Evolutionary conservation across 2,113 vertebrate genomes (phyloP).

Genomic region (Crotophaga sulcirostris): DNA sequence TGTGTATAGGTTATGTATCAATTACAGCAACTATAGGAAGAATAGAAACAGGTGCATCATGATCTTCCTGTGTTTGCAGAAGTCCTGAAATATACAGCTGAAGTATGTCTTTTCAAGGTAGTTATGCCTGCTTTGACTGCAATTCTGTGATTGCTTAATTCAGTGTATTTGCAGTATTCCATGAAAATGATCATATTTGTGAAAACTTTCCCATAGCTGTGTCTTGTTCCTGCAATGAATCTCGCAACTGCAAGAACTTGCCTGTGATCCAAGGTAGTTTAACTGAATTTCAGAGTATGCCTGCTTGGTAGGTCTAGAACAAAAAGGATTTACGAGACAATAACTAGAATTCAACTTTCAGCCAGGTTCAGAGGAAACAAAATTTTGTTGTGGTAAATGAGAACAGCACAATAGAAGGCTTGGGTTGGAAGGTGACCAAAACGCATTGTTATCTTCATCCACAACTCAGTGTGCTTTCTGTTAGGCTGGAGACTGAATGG

Average conservation of each 20-base stretch:
- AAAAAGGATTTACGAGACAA: not conserved
- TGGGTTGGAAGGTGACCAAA: not conserved
- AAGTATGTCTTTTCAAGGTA: not conserved
- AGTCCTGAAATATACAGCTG: not conserved
- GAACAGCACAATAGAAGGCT: not conserved
- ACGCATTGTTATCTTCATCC: not conserved
- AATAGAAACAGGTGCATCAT: not conserved
- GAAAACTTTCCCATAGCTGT: not conserved
- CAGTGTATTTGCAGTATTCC: not conserved
- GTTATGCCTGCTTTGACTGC: not conserved
- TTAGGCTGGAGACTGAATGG: not conserved
- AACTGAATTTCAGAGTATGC: not conserved
- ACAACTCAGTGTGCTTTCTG: not conserved
- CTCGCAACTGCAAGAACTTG: not conserved
- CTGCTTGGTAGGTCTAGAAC: not conserved
- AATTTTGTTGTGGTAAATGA: not conserved
- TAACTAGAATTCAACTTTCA: not conserved
- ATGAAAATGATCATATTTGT: accelerated
- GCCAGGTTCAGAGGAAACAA: not conserved
- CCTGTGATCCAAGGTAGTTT: not conserved
- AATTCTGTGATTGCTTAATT: not conserved
- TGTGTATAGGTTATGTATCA: not conserved
- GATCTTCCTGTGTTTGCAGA: not conserved
- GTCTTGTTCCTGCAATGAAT: not conserved
- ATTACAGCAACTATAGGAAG: not conserved